Percentiles rank a stretch among this genome's conserved stretches.
Conservation (phyloP, 1,140 invertebrate genomes). For the Drosophila setifemur region DNA sequence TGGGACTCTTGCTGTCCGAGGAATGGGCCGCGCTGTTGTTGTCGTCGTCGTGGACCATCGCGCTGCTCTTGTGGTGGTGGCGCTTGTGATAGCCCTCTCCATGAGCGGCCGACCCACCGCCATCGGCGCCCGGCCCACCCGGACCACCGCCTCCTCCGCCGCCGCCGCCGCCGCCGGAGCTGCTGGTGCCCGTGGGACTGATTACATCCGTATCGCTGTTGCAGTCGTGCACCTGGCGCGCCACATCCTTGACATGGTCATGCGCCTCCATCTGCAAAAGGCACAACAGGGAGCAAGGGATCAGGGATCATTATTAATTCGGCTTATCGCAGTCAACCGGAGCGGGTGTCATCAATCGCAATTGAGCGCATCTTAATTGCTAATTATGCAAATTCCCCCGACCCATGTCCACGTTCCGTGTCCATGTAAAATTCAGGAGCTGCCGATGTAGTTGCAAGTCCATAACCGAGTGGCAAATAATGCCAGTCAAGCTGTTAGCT, state of each 20-base stretch:
- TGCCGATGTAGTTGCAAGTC: too few relatives aligned
- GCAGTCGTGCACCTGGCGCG: slow-evolving; percentile 59
- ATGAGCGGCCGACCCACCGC: background rate
- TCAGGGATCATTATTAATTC: background rate
- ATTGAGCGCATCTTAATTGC: slow-evolving; percentile 32
- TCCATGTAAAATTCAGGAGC: too few relatives aligned
- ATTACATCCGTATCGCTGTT: slow-evolving; percentile 80
- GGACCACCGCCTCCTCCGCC: slow-evolving; percentile 15
- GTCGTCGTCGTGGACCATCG: slow-evolving; percentile 84
- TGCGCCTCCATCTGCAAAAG: slow-evolving; percentile 82
- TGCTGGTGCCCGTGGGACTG: slow-evolving; percentile 77
- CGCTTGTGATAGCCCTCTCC: slow-evolving; percentile 60
- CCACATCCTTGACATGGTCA: slow-evolving; percentile 71
- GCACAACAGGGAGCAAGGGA: background rate
- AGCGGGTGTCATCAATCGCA: slow-evolving; percentile 21
- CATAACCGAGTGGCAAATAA: too few relatives aligned
- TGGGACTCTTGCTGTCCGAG: slow-evolving; percentile 86
- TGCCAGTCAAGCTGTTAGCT: too few relatives aligned
- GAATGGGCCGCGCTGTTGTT: slow-evolving; percentile 86
- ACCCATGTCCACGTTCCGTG: too few relatives aligned
- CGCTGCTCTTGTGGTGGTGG: slow-evolving; percentile 61
- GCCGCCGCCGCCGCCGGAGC: slow-evolving; percentile 66
- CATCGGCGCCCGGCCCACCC: background rate
- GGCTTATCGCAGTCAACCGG: slow-evolving; percentile 1
- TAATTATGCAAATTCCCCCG: slow-evolving; percentile 36